Evolutionary conservation across 2,888 invertebrate species (phyloP).

Genomic region (Nephrotoma appendiculata): DNA sequence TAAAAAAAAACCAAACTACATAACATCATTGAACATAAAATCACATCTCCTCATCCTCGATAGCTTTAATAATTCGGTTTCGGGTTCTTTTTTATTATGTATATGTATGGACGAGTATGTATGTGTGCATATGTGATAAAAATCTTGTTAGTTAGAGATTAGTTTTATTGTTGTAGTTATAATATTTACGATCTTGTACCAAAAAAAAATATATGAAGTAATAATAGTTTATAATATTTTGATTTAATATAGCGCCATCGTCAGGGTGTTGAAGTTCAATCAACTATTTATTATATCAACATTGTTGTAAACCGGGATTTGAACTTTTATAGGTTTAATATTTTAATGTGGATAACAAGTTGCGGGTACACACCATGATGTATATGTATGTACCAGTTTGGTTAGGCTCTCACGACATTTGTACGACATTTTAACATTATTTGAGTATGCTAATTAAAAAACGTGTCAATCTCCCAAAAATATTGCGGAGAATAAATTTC

Average conservation of each 20-base stretch:
- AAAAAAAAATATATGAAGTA: neutral
- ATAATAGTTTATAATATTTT: neutral
- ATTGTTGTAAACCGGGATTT: neutral
- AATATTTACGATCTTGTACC: neutral
- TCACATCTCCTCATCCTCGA: neutral
- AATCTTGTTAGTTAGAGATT: neutral
- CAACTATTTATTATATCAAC: neutral
- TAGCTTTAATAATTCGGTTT: neutral
- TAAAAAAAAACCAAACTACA: neutral
- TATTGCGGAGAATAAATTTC: too few species aligned
- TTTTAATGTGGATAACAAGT: too few species aligned
- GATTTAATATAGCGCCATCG: neutral
- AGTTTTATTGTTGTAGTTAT: neutral
- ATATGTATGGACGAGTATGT: too few species aligned
- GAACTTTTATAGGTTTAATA: neutral
- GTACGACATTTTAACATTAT: too few species aligned
- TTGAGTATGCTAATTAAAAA: too few species aligned
- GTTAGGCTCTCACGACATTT: too few species aligned
- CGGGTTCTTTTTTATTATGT: neutral
- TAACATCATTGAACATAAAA: neutral
- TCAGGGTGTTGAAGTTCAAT: neutral
- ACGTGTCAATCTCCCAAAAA: too few species aligned
- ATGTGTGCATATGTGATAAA: neutral
- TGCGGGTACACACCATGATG: too few species aligned
- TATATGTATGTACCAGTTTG: too few species aligned